Evolutionary conservation across 2,113 vertebrate genomes (phyloP).

Genomic region (Tenrec ecaudatus): DNA sequence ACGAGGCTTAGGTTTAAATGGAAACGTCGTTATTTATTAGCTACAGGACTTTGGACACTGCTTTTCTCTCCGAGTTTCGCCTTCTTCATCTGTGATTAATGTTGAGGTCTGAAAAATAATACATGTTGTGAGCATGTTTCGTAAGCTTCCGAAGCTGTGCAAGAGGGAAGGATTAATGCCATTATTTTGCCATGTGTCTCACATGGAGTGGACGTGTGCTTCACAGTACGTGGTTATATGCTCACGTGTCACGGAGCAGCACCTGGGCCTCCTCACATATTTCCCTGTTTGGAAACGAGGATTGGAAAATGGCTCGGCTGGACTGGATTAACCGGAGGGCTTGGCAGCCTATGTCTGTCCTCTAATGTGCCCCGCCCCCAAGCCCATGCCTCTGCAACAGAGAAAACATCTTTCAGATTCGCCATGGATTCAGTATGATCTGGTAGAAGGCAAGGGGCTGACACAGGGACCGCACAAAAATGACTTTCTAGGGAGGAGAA

Average conservation of each 20-base stretch:
- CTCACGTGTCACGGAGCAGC: neutral
- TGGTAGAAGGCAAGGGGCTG: no score
- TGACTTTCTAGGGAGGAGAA: neutral
- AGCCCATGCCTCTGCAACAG: fast-evolving
- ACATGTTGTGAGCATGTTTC: neutral
- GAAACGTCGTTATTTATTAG: neutral
- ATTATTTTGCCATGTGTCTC: neutral
- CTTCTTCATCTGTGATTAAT: neutral
- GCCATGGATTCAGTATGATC: neutral
- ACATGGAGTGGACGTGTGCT: neutral
- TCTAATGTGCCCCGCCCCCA: neutral
- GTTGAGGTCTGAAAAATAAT: neutral
- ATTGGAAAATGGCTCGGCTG: conserved; percentile 39
- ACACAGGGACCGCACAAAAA: neutral
- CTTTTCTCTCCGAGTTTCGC: neutral
- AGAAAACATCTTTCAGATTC: neutral
- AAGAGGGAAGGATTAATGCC: neutral
- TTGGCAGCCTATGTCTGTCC: conserved; percentile 23
- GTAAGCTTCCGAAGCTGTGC: neutral
- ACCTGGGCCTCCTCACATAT: neutral
- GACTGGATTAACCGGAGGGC: conserved; percentile 15
- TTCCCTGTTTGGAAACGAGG: neutral
- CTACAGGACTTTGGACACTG: neutral
- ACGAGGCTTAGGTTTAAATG: neutral
- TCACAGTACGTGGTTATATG: neutral